phyloP scores from a whole-genome alignment of 1,140 invertebrate species.

The Drosophila sp. region DNA sequence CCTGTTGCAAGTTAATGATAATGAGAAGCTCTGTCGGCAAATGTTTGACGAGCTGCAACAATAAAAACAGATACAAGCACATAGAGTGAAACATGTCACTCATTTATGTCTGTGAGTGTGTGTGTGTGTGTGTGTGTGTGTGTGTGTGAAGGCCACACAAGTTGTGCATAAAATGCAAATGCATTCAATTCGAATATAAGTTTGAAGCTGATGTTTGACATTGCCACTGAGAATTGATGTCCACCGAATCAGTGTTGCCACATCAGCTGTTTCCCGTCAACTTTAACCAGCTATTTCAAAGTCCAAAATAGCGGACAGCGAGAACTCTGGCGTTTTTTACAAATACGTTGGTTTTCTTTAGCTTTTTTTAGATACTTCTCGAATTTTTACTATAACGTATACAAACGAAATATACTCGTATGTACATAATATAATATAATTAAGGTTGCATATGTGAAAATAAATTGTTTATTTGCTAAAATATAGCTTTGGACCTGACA shows the following conservation, averaged over 20 bases:
- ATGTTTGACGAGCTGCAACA: constrained; percentile 39
- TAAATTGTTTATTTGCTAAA: too few species aligned
- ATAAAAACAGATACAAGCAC: constrained; percentile 25
- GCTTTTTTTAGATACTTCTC: too few species aligned
- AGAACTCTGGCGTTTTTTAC: too few species aligned
- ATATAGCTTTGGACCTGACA: too few species aligned
- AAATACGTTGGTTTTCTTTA: too few species aligned
- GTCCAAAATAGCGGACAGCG: too few species aligned
- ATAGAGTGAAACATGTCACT: background rate
- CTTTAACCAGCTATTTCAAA: too few species aligned
- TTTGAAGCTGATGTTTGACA: constrained; percentile 37
- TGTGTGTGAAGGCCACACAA: constrained; percentile 35
- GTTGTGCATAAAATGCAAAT: constrained; percentile 56
- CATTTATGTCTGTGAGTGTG: background rate
- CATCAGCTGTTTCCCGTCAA: too few species aligned
- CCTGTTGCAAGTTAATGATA: constrained; percentile 35
- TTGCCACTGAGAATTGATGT: constrained; percentile 25
- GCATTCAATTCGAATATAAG: constrained; percentile 56
- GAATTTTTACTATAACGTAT: too few species aligned
- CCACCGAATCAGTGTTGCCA: background rate
- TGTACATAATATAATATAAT: too few species aligned
- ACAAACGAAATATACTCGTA: too few species aligned
- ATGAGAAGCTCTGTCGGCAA: constrained; percentile 17
- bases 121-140: constrained; percentile 11
- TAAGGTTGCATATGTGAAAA: too few species aligned